Percentiles rank a stretch among this genome's conserved stretches.
These are phyloP conservation scores for Ciconia stormi DNA, from an alignment of 2,113 vertebrate species.

Conservation along the genomic window DNA sequence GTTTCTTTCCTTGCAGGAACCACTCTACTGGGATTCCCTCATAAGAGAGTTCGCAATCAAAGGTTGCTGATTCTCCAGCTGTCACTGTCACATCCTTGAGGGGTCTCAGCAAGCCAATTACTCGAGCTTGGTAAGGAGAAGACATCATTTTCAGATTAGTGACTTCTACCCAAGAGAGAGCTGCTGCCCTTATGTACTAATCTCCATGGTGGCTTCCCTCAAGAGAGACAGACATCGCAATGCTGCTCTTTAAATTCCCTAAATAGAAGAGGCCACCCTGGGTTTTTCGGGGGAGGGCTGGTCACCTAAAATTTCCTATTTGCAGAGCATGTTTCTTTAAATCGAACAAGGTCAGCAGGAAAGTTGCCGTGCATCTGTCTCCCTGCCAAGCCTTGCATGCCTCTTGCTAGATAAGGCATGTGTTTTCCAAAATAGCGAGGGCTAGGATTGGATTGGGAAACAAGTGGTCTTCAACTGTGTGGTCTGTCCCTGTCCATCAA, in stretches of 20 bases:
- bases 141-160: constrained; percentile 82
- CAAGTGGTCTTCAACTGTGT: constrained; percentile 68
- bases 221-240: constrained; percentile 72
- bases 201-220: constrained; percentile 76
- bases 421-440: constrained; percentile 89
- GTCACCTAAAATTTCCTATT: constrained; percentile 72
- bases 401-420: constrained; percentile 87
- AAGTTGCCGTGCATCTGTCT: constrained; percentile 75
- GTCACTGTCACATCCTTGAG: constrained; percentile 93
- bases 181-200: constrained; percentile 68
- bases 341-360: constrained; percentile 81
- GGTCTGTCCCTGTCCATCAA: constrained; percentile 85
- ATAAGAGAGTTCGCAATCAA: constrained; percentile 94
- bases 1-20: constrained; percentile 89
- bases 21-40: constrained; percentile 94
- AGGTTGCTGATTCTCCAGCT: constrained; percentile 94
- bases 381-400: constrained; percentile 78
- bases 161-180: constrained; percentile 64
- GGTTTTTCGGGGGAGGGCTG: constrained; percentile 61
- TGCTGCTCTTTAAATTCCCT: constrained; percentile 66
- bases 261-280: constrained; percentile 46
- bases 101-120: constrained; percentile 85
- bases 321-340: constrained; percentile 77
- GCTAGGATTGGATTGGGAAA: constrained; percentile 80
- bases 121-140: constrained; percentile 88